phyloP scores from a whole-genome alignment of 1,140 invertebrate species.

The Drosophila pseudoananassae region DNA sequence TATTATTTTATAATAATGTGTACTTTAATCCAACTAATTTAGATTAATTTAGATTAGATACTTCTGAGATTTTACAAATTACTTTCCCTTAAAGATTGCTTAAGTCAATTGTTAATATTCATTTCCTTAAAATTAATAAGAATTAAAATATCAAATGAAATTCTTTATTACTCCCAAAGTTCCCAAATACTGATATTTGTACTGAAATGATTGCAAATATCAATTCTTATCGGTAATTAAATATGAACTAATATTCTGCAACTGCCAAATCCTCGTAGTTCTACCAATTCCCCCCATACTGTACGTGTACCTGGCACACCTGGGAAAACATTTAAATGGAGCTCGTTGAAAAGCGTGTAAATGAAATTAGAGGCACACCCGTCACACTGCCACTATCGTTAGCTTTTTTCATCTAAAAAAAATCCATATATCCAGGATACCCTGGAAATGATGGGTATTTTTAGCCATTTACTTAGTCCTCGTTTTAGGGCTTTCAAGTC shows the following conservation, averaged over 20 bases:
- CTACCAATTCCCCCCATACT: background rate
- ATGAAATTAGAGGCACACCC: slow-evolving; percentile 69
- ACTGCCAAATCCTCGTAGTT: background rate
- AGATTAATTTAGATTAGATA: too few relatives aligned
- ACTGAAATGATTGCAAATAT: too few relatives aligned
- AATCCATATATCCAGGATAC: background rate
- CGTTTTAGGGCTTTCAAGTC: background rate
- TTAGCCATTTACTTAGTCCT: background rate
- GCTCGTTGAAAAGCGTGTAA: slow-evolving; percentile 71
- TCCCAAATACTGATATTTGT: too few relatives aligned
- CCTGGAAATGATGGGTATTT: slow-evolving; percentile 1
- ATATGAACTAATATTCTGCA: background rate
- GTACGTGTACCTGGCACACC: slow-evolving; percentile 20
- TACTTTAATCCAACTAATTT: too few relatives aligned
- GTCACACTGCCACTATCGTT: background rate
- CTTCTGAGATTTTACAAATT: too few relatives aligned
- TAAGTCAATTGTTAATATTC: too few relatives aligned
- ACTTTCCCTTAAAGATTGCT: too few relatives aligned
- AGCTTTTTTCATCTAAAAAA: background rate
- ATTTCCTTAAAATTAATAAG: too few relatives aligned
- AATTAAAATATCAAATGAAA: too few relatives aligned
- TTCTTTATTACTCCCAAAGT: too few relatives aligned
- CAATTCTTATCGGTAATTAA: too few relatives aligned
- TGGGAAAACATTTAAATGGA: slow-evolving; percentile 70
- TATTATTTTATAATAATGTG: too few relatives aligned